A percentile compares a stretch with the other conserved stretches of the same genome.
Conservation (phyloP, 1,140 invertebrate genomes). For the Cryptotermes secundus region DNA sequence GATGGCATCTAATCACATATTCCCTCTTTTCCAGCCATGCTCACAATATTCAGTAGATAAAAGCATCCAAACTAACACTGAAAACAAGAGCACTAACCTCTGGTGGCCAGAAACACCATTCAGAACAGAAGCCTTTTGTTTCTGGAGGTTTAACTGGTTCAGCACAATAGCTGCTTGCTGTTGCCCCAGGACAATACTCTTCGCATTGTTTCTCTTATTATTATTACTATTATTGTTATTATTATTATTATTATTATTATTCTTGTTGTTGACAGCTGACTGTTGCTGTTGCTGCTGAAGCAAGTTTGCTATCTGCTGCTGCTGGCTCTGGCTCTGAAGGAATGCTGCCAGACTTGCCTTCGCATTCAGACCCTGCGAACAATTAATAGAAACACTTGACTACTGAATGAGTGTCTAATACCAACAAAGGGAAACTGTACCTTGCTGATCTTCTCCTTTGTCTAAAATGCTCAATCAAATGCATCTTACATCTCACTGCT, state of each 20-base stretch:
- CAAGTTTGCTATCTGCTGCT: conserved; percentile 53
- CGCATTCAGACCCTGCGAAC: conserved; percentile 45
- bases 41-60: no score
- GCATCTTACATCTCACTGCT: no score
- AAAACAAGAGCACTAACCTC: not conserved
- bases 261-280: conserved; percentile 52
- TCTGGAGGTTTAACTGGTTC: conserved; percentile 41
- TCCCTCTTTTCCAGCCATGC: no score
- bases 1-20: no score
- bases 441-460: no score
- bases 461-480: no score
- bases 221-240: conserved; percentile 40
- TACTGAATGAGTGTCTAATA: no score
- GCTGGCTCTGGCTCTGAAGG: conserved; percentile 42
- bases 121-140: conserved; percentile 21
- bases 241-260: conserved; percentile 45
- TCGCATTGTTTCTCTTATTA: conserved; percentile 38
- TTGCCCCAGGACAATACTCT: conserved; percentile 40
- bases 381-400: not conserved
- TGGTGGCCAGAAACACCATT: conserved; percentile 30
- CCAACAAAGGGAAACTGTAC: no score
- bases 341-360: conserved; percentile 57
- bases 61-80: no score
- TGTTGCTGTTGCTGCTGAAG: conserved; percentile 49
- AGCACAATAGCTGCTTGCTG: conserved; percentile 45